Base-by-base conservation (phyloP, 2,888 invertebrate genomes). In the Cerastoderma edule region DNA sequence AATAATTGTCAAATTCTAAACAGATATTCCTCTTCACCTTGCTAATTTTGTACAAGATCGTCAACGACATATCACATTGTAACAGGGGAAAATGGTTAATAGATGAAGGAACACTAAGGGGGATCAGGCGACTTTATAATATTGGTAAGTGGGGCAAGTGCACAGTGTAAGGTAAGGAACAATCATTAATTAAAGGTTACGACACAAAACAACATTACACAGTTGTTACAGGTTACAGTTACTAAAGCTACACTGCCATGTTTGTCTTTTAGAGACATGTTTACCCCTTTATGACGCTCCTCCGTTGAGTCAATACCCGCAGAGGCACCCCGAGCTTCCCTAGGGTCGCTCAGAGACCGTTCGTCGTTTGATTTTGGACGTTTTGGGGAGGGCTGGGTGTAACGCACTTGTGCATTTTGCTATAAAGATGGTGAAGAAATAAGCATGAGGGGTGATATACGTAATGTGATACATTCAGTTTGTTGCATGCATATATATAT, bases 281-380 rank as follows among this genome's bases (percentile, higher is more conserved):
- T 72, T 79, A 79, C 79, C 79, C 75, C 72, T 67, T 85, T 87
- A n/a, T 82, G 83, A 53, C 85, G 81, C 46, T 87, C 87, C 46
- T 88, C 87, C 24, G 68, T 72, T 22, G 79, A 75, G 46, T 88
- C 81, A 53, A 57, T 63, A 10, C 56, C 67, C n/a, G 71, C 75
- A 4, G 72, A 70, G 0, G 46, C 39, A 27, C 68, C 64, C 28
- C 63, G 87, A 32, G 67, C 67, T 22, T 71, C 67, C 19, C 75
- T 87, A 65, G 85, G 78, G 30, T 85, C 85, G 68, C 72, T 82
- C 68, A 77, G 80, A 39, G 83, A 72, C 39, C 87, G 80, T 16
- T 89, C 89, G 75, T 88, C 89, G 46, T 79, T 77, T 32, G 89
- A 88, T 68, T 85, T 83, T 27, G 87, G 85, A 33, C 87, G 83